Percentiles rank a stretch among this genome's conserved stretches.
Conservation (phyloP, 2,797 vertebrate species). For the Petrocephalus schoutedeni region DNA sequence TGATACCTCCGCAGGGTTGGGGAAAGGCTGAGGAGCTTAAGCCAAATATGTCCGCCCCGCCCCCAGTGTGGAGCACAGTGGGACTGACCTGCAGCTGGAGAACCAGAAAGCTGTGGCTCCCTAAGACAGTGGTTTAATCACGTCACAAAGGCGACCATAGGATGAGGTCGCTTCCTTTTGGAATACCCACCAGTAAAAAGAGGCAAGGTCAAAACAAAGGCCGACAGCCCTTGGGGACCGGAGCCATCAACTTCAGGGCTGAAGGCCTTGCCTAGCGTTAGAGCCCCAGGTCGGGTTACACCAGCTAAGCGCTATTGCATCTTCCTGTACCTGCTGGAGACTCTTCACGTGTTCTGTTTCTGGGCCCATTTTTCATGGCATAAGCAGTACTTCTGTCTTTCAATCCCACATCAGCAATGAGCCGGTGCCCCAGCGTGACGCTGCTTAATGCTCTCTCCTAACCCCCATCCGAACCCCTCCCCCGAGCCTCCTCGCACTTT, state of each 20-base stretch:
- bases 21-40: background rate
- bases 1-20: background rate
- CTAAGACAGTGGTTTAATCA: background rate
- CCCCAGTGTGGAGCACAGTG: background rate
- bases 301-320: background rate
- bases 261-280: background rate
- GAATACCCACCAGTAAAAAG: background rate
- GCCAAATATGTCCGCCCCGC: background rate
- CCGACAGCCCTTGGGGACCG: background rate
- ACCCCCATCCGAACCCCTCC: background rate
- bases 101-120: background rate
- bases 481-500: constrained; percentile 9
- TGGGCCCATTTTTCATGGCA: background rate
- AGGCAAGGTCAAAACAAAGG: background rate
- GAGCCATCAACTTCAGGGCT: background rate
- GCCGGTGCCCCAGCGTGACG: background rate
- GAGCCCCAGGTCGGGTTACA: background rate
- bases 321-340: background rate
- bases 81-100: background rate
- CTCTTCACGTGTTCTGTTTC: background rate
- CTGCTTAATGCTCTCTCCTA: background rate
- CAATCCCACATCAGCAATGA: background rate
- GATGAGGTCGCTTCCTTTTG: background rate
- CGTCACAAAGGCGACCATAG: background rate
- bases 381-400: background rate